phyloP scores from a whole-genome alignment of 2,888 invertebrate genomes.

The Gari tellinella region DNA sequence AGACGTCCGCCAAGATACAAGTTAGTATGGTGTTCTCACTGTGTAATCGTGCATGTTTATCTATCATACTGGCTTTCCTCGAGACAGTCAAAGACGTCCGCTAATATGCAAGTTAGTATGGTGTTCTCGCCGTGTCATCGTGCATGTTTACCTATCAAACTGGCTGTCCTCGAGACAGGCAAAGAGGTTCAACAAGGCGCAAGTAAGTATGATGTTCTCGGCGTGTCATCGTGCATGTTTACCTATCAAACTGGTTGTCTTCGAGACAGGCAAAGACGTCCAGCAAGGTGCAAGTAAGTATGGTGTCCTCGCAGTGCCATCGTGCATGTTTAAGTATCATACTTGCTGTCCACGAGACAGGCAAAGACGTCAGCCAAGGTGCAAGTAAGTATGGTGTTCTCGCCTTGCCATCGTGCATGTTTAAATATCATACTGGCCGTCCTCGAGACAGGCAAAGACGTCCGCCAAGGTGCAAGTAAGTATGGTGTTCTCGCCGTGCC shows the following conservation, averaged over 20 bases:
- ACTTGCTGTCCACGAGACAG: conserved; percentile 74
- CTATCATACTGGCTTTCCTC: no score
- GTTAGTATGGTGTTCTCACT: no score
- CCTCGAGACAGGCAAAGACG: conserved; percentile 59
- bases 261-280: conserved; percentile 58
- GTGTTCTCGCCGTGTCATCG: conserved; percentile 87
- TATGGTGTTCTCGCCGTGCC: background rate
- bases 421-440: conserved; percentile 77
- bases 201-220: background rate
- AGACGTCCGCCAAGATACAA: no score
- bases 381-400: background rate
- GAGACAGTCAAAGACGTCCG: no score
- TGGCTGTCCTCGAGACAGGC: conserved; percentile 74
- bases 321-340: conserved; percentile 62
- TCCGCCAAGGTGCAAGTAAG: background rate
- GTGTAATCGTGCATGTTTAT: no score
- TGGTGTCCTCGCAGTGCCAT: no score
- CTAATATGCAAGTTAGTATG: no score
- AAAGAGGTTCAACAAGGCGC: conserved; percentile 8
- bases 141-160: conserved; percentile 83
- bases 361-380: conserved; percentile 18
- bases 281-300: background rate
- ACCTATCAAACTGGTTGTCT: conserved; percentile 80
- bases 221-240: conserved; percentile 86
- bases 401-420: no score